phyloP scores from a whole-genome alignment of 2,888 invertebrate genomes.

The Tiliacea aurago region DNA sequence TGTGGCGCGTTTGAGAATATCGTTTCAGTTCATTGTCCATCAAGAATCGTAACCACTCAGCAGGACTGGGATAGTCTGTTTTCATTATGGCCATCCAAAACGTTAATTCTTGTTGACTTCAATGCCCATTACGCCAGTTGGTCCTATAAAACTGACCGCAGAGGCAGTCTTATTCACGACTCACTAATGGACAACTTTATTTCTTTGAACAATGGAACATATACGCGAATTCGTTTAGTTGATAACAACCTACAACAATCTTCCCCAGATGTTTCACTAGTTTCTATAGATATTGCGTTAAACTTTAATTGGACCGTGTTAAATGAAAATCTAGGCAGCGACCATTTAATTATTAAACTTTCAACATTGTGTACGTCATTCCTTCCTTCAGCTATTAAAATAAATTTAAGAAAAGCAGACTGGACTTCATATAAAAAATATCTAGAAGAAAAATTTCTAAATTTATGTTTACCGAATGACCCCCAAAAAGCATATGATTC shows the following conservation, averaged over 20 bases:
- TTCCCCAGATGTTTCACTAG: not conserved
- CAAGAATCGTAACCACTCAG: not conserved
- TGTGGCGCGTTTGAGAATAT: too few species aligned
- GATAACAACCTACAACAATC: not conserved
- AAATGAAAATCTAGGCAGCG: constrained; percentile 13
- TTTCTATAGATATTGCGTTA: not conserved
- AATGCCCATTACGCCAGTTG: constrained; percentile 23
- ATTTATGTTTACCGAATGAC: not conserved
- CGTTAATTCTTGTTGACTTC: constrained; percentile 19
- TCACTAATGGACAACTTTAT: constrained; percentile 8
- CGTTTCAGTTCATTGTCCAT: constrained; percentile 8
- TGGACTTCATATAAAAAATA: not conserved
- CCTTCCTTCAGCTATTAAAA: not conserved
- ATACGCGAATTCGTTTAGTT: constrained; percentile 7
- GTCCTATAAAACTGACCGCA: constrained; percentile 25
- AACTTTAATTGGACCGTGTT: not conserved
- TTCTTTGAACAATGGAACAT: constrained; percentile 9
- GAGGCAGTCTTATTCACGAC: constrained; percentile 12
- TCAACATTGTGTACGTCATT: not conserved
- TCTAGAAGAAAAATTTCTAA: too few species aligned
- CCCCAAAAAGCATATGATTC: not conserved
- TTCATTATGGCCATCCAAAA: constrained; percentile 4
- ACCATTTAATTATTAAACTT: constrained; percentile 5
- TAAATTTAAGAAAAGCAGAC: constrained; percentile 1
- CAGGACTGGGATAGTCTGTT: constrained; percentile 12